Evolutionary conservation across 2,888 invertebrate genomes (phyloP), one percentile per base, ranked within the genome.

Genomic region (Neuroscelio doddi): DNA sequence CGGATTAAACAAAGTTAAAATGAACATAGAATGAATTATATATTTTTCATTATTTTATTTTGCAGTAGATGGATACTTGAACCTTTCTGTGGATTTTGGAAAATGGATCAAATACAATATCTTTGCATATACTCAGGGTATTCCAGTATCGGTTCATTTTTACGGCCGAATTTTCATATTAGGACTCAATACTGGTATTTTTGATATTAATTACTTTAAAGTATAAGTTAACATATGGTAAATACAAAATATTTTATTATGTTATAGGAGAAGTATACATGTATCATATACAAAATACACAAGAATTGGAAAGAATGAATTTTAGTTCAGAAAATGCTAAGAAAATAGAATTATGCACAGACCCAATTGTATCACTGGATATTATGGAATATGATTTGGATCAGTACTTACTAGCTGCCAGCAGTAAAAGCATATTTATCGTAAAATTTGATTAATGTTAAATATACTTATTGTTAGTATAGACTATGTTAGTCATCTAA

Each of bases 141-240:
- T 21, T 16, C 75, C 78, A 1, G 76, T 77, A 9, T 59, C 73
- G 1, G 57, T 80, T 39, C 57, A 75, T 34, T 70, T 75, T 45
- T 73, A 76, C 55, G 64, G 68, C 10, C 46, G 68, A 30, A 8
- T 76, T n/a, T 69, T 80, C 29, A 52, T 78, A 1, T 24, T 80
- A 17, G 80, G 80, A 10, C 51, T 78, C 34, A 72, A 77, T 30
- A 70, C 72, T 46, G 80, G 80, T 80, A 36, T n/a, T n/a, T n/a
- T n/a, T n/a, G n/a, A n/a, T n/a, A n/a, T n/a, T n/a, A n/a, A n/a
- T n/a, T n/a, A n/a, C n/a, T n/a, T n/a, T n/a, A n/a, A n/a, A n/a
- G n/a, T n/a, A n/a, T n/a, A n/a, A n/a, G n/a, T n/a, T n/a, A n/a
- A n/a, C n/a, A n/a, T n/a, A n/a, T n/a, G n/a, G n/a, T n/a, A n/a